Conservation (phyloP, 1,140 invertebrate species). For the Zaprionus camerounensis region DNA sequence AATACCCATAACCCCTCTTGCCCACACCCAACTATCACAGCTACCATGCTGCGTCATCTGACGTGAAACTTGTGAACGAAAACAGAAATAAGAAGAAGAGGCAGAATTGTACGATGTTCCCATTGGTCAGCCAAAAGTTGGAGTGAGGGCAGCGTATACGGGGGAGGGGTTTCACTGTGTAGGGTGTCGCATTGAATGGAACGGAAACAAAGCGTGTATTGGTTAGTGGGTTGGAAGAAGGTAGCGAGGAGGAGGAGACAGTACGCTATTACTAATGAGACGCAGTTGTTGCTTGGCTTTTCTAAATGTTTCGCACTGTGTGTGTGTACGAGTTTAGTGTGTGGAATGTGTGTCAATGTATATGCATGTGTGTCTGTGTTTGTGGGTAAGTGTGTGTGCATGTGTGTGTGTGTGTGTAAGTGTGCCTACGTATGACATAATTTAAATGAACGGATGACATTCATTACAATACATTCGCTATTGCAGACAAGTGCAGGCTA, state of each 20-base stretch:
- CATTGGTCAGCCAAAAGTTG: slow-evolving; percentile 41
- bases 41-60: background rate
- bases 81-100: slow-evolving; percentile 11
- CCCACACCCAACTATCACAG: too few species aligned
- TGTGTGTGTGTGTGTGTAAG: background rate
- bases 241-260: slow-evolving; percentile 4
- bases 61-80: slow-evolving; percentile 4
- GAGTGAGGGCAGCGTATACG: background rate
- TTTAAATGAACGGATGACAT: slow-evolving; percentile 82
- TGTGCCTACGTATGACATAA: slow-evolving; percentile 69
- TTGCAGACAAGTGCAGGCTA: slow-evolving; percentile 8
- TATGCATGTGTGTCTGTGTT: slow-evolving; percentile 35
- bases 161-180: slow-evolving; percentile 13
- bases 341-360: slow-evolving; percentile 15
- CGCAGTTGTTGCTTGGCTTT: slow-evolving; percentile 59
- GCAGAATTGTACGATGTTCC: slow-evolving; percentile 22
- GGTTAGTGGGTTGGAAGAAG: background rate
- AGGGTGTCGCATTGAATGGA: slow-evolving; percentile 50
- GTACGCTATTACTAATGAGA: slow-evolving; percentile 62
- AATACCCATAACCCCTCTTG: background rate
- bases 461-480: slow-evolving; percentile 74
- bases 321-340: background rate
- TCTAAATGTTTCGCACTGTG: slow-evolving; percentile 7
- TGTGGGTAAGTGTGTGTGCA: slow-evolving; percentile 25
- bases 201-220: slow-evolving; percentile 51